A percentile compares a stretch with the other conserved stretches of the same genome.
Evolutionary conservation across 2,888 invertebrate species (phyloP).

Genomic region (Timema cristinae): DNA sequence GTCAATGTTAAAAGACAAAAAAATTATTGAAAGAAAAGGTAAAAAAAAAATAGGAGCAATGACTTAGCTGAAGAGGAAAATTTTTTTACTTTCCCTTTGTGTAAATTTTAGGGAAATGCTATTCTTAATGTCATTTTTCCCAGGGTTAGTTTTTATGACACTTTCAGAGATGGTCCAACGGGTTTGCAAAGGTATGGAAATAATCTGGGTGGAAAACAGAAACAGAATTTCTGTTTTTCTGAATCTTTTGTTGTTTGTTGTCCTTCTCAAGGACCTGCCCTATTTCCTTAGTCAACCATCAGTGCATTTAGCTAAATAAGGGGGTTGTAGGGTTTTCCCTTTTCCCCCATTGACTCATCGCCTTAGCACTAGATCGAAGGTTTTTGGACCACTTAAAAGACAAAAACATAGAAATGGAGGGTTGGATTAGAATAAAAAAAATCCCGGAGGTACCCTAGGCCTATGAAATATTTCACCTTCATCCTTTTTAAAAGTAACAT

Average conservation of each 20-base stretch:
- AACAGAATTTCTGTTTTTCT: slow-evolving; percentile 2
- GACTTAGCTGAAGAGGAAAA: background rate
- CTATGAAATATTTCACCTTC: background rate
- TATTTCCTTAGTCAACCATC: background rate
- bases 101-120: too few relatives aligned
- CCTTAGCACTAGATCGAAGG: background rate
- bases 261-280: background rate
- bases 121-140: background rate
- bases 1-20: background rate
- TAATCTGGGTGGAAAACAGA: slow-evolving; percentile 3
- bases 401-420: slow-evolving; percentile 7
- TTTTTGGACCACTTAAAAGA: background rate
- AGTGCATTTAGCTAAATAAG: background rate
- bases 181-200: background rate
- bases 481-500: background rate
- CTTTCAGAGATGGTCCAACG: slow-evolving; percentile 12
- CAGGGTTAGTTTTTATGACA: background rate
- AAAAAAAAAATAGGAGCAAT: background rate
- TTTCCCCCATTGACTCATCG: background rate
- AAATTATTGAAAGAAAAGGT: background rate
- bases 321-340: background rate
- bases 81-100: background rate
- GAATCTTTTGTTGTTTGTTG: slow-evolving; percentile 6
- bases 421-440: background rate
- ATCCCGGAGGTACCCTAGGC: background rate